A percentile compares a stretch with the other conserved stretches of the same genome.
These are phyloP conservation scores for Carcina quercana DNA, from an alignment of 2,888 invertebrate genomes.

Conservation along the genomic window DNA sequence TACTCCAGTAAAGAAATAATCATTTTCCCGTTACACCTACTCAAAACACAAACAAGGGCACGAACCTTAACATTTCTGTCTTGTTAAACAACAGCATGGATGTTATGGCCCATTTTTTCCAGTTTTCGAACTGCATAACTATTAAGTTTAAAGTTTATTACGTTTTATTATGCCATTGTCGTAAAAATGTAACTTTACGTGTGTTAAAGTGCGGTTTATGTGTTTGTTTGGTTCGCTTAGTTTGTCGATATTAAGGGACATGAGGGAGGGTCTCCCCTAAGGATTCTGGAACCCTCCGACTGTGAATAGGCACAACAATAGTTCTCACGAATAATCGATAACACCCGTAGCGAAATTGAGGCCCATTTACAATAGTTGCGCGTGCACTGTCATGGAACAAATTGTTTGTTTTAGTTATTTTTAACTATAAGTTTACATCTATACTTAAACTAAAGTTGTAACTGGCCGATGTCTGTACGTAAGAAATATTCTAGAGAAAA, in stretches of 20 bases:
- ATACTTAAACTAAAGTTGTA: no score
- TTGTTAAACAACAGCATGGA: no score
- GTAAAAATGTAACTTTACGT: slow-evolving; percentile 18
- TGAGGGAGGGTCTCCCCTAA: slow-evolving; percentile 48
- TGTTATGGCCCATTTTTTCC: no score
- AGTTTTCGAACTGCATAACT: no score
- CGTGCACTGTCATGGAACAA: no score
- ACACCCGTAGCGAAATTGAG: slow-evolving; percentile 20
- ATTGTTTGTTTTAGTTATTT: no score
- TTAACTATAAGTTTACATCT: no score
- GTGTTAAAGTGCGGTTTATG: slow-evolving; percentile 26
- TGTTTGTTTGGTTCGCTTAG: slow-evolving; percentile 25
- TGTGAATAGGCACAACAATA: slow-evolving; percentile 45
- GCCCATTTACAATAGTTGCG: neutral
- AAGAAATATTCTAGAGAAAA: no score
- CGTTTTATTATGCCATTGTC: slow-evolving; percentile 23
- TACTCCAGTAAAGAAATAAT: neutral
- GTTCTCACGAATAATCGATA: slow-evolving; percentile 67
- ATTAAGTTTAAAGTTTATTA: slow-evolving; percentile 23
- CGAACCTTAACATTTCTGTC: no score
- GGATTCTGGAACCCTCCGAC: slow-evolving; percentile 57
- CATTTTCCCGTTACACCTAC: neutral
- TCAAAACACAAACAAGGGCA: no score
- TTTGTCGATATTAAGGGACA: slow-evolving; percentile 19
- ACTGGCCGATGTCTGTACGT: no score